A percentile compares a stretch with the other conserved stretches of the same genome.
phyloP scores from a whole-genome alignment of 2,797 vertebrate species.

The Telmatherina bonti region DNA sequence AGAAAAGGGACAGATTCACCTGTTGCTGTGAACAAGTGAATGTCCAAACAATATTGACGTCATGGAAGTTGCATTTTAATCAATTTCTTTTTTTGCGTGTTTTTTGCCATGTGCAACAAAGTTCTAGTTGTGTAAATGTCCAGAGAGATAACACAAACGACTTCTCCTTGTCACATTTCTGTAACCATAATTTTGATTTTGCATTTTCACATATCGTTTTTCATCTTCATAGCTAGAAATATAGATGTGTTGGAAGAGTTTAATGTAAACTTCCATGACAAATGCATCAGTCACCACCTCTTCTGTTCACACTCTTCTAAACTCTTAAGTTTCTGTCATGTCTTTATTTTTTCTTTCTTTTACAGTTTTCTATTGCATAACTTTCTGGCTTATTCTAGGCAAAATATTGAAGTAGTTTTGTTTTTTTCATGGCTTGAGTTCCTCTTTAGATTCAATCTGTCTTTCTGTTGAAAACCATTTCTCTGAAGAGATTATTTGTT shows the following conservation, averaged over 20 bases:
- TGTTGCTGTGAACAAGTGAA: slow-evolving; percentile 22
- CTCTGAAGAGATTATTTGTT: slow-evolving; percentile 9
- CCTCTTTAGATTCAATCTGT: slow-evolving; percentile 48
- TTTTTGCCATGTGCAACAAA: background rate
- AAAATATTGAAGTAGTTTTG: slow-evolving; percentile 26
- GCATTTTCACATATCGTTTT: background rate
- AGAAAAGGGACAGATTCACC: slow-evolving; percentile 48
- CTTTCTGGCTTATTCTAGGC: slow-evolving; percentile 22
- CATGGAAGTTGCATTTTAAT: background rate
- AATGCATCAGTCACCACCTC: slow-evolving; percentile 11
- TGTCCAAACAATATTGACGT: background rate
- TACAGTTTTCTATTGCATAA: slow-evolving; percentile 60
- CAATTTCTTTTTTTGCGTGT: background rate
- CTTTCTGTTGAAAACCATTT: slow-evolving; percentile 33
- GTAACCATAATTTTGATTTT: background rate
- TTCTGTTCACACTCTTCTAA: slow-evolving; percentile 23
- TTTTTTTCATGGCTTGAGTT: slow-evolving; percentile 29
- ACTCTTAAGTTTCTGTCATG: slow-evolving; percentile 19
- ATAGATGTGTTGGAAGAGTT: background rate
- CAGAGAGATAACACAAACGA: background rate
- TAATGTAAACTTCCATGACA: background rate
- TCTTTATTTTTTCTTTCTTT: slow-evolving; percentile 35
- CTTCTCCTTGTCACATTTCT: background rate
- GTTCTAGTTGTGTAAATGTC: background rate
- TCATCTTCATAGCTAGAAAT: background rate